Percentiles rank a stretch among this genome's conserved stretches.
These are phyloP conservation scores for Tragopan temminckii DNA, from an alignment of 2,797 vertebrate genomes.

Conservation along the genomic window DNA sequence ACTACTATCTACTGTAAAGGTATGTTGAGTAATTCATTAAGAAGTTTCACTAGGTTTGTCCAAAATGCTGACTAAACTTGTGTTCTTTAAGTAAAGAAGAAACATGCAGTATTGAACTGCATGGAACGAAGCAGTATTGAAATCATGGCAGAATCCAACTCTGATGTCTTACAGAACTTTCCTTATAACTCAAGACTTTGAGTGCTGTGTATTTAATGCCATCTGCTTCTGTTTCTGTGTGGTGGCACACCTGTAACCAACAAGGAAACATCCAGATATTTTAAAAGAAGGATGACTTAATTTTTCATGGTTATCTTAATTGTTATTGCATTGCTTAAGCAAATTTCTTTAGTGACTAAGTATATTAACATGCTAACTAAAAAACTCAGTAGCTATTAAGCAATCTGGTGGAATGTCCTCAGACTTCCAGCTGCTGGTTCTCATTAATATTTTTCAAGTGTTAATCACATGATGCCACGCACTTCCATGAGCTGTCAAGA, in stretches of 20 bases:
- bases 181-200: background rate
- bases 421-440: background rate
- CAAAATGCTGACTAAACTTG: background rate
- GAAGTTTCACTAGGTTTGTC: background rate
- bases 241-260: background rate
- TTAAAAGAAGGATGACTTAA: background rate
- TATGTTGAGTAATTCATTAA: background rate
- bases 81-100: background rate
- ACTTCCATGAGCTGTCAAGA: background rate
- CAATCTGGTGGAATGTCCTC: background rate
- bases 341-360: background rate
- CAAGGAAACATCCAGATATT: background rate
- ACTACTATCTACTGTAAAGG: background rate
- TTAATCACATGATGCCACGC: background rate
- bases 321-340: background rate
- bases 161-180: fast-evolving
- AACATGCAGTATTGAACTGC: background rate
- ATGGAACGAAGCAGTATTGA: background rate
- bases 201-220: background rate
- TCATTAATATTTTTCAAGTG: background rate
- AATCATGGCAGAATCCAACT: background rate
- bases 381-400: background rate
- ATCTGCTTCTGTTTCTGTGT: background rate
- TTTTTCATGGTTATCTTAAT: background rate
- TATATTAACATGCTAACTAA: background rate